Evolutionary conservation across 2,113 vertebrate species (phyloP).

Genomic region (Nothocercus julius): DNA sequence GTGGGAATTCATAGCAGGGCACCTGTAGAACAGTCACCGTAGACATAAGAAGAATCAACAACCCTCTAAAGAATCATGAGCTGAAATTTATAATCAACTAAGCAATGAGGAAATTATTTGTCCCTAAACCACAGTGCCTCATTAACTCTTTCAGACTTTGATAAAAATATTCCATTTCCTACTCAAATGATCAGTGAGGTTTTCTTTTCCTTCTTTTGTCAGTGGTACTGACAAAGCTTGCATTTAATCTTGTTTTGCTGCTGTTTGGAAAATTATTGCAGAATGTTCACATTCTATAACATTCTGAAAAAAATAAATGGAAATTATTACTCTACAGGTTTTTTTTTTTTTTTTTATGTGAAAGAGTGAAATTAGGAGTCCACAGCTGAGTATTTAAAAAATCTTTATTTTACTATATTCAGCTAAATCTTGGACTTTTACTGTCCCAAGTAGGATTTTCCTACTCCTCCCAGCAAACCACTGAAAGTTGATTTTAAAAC

Average conservation of each 20-base stretch:
- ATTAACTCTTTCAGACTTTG: not conserved
- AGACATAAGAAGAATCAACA: not conserved
- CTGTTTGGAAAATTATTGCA: not conserved
- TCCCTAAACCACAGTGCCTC: not conserved
- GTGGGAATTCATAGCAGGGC: not conserved
- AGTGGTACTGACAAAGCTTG: not conserved
- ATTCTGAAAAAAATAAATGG: not conserved
- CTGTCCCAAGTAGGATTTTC: not conserved
- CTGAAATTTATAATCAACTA: not conserved
- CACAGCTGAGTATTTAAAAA: not conserved
- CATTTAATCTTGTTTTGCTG: not conserved
- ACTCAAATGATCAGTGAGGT: not conserved
- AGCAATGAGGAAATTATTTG: not conserved
- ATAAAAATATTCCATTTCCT: not conserved
- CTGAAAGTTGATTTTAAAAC: conserved; percentile 31
- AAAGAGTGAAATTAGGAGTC: not conserved
- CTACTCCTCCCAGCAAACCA: not conserved
- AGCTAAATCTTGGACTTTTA: not conserved
- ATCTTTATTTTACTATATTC: not conserved
- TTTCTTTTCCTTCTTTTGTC: not conserved
- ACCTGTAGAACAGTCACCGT: not conserved
- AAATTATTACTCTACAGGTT: not conserved
- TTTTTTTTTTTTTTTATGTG: not conserved
- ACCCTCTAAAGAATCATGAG: not conserved
- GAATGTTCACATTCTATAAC: not conserved